These are phyloP conservation scores for Bombus turneri DNA, from an alignment of 1,140 invertebrate genomes.

Conservation along the genomic window DNA sequence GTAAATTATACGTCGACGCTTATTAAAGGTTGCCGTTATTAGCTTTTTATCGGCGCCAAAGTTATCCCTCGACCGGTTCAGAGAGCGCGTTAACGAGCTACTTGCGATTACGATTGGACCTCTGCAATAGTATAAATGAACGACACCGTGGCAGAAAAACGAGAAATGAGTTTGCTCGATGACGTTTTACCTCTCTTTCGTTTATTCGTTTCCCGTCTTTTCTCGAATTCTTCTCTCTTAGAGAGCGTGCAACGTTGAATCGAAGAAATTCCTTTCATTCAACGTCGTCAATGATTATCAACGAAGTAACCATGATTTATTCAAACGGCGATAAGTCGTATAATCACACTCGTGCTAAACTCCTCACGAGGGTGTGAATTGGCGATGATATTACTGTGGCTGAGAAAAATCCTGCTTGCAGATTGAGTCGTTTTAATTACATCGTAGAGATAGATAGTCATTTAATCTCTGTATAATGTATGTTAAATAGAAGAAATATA, in stretches of 20 bases:
- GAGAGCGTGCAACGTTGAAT: background rate
- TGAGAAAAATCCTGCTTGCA: background rate
- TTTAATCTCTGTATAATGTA: too few relatives aligned
- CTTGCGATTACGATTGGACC: constrained; percentile 49
- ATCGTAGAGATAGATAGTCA: too few relatives aligned
- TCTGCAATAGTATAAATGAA: constrained; percentile 42
- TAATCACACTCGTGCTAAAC: background rate
- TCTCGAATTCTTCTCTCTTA: constrained; percentile 1
- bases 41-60: constrained; percentile 50
- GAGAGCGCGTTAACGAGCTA: constrained; percentile 50
- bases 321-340: background rate
- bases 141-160: constrained; percentile 44
- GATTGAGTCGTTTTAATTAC: background rate
- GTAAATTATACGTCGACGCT: constrained; percentile 51
- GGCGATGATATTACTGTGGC: background rate
- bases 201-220: background rate
- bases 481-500: too few relatives aligned
- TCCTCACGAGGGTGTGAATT: background rate
- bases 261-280: background rate
- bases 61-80: constrained; percentile 35
- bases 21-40: constrained; percentile 49
- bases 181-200: constrained; percentile 1
- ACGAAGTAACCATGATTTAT: background rate
- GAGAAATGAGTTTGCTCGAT: constrained; percentile 16
- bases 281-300: background rate